A percentile compares a stretch with the other conserved stretches of the same genome.
Conservation (phyloP, 2,888 invertebrate species). For the Lysandra bellargus region DNA sequence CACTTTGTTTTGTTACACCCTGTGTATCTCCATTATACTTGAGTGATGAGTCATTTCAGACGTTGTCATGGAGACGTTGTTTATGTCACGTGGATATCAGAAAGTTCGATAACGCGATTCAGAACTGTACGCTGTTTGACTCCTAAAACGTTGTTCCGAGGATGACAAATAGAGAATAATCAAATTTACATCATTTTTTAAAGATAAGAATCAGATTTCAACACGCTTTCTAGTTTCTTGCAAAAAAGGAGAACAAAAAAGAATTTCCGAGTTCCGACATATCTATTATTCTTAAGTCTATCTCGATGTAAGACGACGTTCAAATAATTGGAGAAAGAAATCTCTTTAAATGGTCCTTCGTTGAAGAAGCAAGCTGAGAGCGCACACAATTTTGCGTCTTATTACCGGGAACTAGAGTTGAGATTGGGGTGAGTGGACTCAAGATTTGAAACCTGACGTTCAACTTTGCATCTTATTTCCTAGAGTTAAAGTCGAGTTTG, state of each 20-base stretch:
- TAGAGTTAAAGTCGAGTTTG: background rate
- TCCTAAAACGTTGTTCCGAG: too few species aligned
- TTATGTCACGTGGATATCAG: too few species aligned
- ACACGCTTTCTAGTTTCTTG: background rate
- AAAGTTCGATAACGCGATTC: too few species aligned
- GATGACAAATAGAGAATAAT: too few species aligned
- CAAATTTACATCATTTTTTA: too few species aligned
- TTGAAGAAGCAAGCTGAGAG: background rate
- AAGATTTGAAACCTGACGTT: background rate
- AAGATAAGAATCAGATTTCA: background rate
- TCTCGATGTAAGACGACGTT: constrained; percentile 5
- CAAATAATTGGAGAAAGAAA: constrained; percentile 8
- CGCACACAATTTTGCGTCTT: background rate
- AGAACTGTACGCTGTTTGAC: too few species aligned
- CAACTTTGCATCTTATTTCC: background rate
- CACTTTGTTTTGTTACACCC: too few species aligned
- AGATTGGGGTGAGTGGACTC: background rate
- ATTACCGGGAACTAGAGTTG: background rate
- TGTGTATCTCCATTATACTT: background rate
- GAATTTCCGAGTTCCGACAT: background rate
- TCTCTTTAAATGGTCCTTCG: background rate
- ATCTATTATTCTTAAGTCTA: background rate
- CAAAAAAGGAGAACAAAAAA: background rate
- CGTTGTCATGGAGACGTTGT: too few species aligned
- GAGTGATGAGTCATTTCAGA: too few species aligned